A percentile compares a stretch with the other conserved stretches of the same genome.
phyloP scores from a whole-genome alignment of 2,113 vertebrate species.

The Muntiacus muntjak region DNA sequence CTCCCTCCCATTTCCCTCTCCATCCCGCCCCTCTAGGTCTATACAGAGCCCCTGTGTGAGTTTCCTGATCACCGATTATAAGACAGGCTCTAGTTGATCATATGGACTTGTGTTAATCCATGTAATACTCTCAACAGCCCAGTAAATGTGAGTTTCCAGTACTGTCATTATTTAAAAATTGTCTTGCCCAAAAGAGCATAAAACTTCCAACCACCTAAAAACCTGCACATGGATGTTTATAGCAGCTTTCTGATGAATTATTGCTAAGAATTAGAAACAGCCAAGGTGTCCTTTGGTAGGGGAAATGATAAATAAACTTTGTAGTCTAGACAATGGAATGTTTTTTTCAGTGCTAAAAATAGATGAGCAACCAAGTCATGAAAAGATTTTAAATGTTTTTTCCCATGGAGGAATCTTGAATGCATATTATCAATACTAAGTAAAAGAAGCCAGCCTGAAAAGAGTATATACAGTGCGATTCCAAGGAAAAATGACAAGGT shows the following conservation, averaged over 20 bases:
- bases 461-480: neutral
- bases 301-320: neutral
- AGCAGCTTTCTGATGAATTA: neutral
- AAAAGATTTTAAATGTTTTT: neutral
- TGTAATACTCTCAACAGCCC: neutral
- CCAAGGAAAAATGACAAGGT: no score
- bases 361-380: neutral
- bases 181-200: neutral
- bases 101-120: rapidly evolving
- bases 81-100: neutral
- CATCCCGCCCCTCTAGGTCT: neutral
- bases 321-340: neutral
- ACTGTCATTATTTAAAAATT: neutral
- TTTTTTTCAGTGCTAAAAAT: neutral
- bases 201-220: neutral
- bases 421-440: neutral
- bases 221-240: neutral
- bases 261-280: neutral
- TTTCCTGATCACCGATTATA: neutral
- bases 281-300: neutral
- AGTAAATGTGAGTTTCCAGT: neutral
- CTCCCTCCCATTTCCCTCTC: rapidly evolving
- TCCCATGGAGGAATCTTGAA: neutral
- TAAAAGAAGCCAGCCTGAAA: neutral
- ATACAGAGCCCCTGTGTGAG: neutral